Percentiles rank a stretch among this genome's conserved stretches.
Conservation (phyloP, 2,888 invertebrate genomes). For the Crepidodera aurea region DNA sequence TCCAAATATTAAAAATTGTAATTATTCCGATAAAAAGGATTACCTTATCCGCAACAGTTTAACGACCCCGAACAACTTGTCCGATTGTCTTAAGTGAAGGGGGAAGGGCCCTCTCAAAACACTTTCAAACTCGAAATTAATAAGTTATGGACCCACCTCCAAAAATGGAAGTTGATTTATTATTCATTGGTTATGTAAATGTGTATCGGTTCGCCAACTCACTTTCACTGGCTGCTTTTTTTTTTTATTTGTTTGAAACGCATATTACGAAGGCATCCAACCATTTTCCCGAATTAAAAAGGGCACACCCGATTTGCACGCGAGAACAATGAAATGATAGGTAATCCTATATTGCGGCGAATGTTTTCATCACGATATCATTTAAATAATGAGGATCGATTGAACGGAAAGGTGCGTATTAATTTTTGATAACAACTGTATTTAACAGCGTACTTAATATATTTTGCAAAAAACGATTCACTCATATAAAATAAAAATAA, state of each 20-base stretch:
- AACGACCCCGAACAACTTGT: neutral
- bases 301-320: neutral
- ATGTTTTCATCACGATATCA: too few relatives aligned
- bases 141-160: conserved; percentile 19
- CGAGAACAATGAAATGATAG: neutral
- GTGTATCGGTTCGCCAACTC: conserved; percentile 13
- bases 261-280: neutral
- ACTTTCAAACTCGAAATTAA: neutral
- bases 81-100: neutral
- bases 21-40: too few relatives aligned
- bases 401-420: too few relatives aligned
- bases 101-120: neutral
- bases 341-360: neutral
- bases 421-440: too few relatives aligned
- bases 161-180: conserved; percentile 13
- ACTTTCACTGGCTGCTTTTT: conserved; percentile 16
- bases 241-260: neutral
- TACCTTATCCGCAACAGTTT: neutral
- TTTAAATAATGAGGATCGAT: too few relatives aligned
- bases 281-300: neutral
- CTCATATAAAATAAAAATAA: too few relatives aligned
- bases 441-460: too few relatives aligned
- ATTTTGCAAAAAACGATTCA: too few relatives aligned
- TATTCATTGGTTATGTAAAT: conserved; percentile 26
- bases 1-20: too few relatives aligned